phyloP scores from a whole-genome alignment of 2,888 invertebrate genomes.

The Cheilosia impressa region DNA sequence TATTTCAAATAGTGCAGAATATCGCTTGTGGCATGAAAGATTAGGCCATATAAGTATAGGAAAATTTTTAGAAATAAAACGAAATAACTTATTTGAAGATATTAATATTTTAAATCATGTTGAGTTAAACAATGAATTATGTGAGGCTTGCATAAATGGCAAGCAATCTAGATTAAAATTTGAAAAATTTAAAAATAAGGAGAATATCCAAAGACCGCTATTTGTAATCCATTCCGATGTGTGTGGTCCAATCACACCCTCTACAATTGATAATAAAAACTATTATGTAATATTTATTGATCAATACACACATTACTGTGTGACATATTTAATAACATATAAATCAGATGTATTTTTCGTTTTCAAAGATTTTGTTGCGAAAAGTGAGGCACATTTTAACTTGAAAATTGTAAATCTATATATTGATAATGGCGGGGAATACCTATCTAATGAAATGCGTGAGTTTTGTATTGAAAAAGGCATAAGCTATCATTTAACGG shows the following conservation, averaged over 20 bases:
- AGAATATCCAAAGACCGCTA: too few species aligned
- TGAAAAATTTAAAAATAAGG: too few species aligned
- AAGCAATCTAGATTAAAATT: conserved; percentile 63
- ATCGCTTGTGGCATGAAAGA: conserved; percentile 36
- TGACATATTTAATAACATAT: conserved; percentile 76
- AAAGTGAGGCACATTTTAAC: not conserved
- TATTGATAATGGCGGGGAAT: too few species aligned
- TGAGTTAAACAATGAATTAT: conserved; percentile 67
- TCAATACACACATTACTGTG: conserved; percentile 77
- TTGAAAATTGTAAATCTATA: not conserved
- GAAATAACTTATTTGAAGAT: conserved; percentile 36
- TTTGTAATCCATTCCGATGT: too few species aligned
- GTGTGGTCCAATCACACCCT: too few species aligned
- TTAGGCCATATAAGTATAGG: conserved; percentile 29
- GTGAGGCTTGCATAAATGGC: conserved; percentile 79
- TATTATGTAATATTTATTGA: conserved; percentile 69
- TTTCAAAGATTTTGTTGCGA: conserved; percentile 7
- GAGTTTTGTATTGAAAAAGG: too few species aligned
- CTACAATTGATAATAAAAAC: conserved; percentile 78
- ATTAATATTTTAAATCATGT: conserved; percentile 16
- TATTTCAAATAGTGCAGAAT: too few species aligned
- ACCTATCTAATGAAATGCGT: too few species aligned
- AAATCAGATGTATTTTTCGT: conserved; percentile 77
- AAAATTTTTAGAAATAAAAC: conserved; percentile 38
- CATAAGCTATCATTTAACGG: too few species aligned